Percentiles rank a stretch among this genome's conserved stretches.
These are phyloP conservation scores for Harpagus bidentatus DNA, from an alignment of 2,113 vertebrate genomes.

Conservation along the genomic window DNA sequence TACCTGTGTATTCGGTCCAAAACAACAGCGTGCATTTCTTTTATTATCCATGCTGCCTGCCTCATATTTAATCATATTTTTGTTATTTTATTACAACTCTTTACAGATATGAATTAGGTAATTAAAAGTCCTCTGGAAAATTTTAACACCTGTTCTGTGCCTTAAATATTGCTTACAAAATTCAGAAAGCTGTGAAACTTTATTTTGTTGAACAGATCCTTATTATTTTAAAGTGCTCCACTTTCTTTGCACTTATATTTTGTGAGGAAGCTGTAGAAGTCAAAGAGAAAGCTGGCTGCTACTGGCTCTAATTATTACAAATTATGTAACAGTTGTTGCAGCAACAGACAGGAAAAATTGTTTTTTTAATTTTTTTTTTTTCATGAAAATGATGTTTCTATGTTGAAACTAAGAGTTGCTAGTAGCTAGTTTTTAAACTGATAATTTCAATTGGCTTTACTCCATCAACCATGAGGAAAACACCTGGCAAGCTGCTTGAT, in stretches of 20 bases:
- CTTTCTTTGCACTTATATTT: not conserved
- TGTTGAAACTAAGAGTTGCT: conserved; percentile 19
- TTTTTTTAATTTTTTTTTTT: not conserved
- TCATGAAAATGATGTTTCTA: not conserved
- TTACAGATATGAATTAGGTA: conserved; percentile 33
- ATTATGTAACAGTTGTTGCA: conserved; percentile 12
- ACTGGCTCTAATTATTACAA: conserved; percentile 48
- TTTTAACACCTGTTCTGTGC: conserved; percentile 16
- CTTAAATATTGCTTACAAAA: conserved; percentile 12
- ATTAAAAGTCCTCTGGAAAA: conserved; percentile 42
- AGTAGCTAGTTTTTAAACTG: conserved; percentile 34
- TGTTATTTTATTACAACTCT: conserved; percentile 51
- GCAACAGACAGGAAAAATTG: not conserved
- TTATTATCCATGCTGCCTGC: conserved; percentile 32
- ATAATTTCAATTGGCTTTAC: conserved; percentile 71
- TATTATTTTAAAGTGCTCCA: conserved; percentile 21
- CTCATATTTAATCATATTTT: conserved; percentile 51
- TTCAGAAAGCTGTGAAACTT: not conserved
- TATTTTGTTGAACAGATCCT: conserved; percentile 3
- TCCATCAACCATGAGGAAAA: conserved; percentile 71
- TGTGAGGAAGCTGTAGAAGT: conserved; percentile 26
- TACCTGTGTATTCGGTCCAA: conserved; percentile 2
- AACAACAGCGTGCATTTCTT: conserved; percentile 3
- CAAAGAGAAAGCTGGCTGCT: not conserved
- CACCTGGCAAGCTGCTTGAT: conserved; percentile 70